Base-by-base conservation (phyloP, 1,140 invertebrate species). In the Calosoma granatense region DNA sequence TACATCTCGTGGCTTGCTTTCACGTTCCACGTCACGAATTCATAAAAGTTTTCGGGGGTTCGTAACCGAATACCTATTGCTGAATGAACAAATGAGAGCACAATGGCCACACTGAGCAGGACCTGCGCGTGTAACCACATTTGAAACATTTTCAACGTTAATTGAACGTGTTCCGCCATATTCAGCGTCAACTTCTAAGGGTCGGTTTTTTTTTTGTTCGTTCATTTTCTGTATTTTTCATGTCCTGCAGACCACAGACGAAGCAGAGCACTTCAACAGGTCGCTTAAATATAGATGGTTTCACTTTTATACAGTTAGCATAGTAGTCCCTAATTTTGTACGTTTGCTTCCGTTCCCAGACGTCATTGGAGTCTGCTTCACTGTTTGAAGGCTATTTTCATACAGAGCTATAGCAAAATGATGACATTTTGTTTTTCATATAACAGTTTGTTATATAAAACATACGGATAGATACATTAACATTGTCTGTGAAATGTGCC, bases 61-160 rank as follows among this genome's bases (percentile, higher is more conserved):
- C 41, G 26, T n/a, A n/a, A 36, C 6, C 6, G 26, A 36, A n/a
- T n/a, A 36, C 26, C n/a, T n/a, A n/a, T n/a, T n/a, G 26, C n/a
- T 36, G 26, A 36, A 36, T 36, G 26, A 36, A 6, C 26, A 36
- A 36, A 36, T 36, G 26, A 36, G 26, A 6, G 26, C 6, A 36
- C 15, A 6, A 47, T 17, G 3, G 9, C 17, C 41, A 12, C 15
- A 12, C 41, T 17, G 6, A 9, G 41, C 41, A 17, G 41, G 3
- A 11, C 17, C 41, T 47, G 17, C 6, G 9, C 15, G 6, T 17
- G 6, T 47, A 47, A 47, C 41, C 41, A 17, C 41, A 47, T 47
- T 47, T 47, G 41, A 47, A 47, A 47, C 41, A 47, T 47, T 47
- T 47, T 17, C 41, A 47, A 47, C 41, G 41, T 47, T 47, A 47